These are phyloP conservation scores for Drosophila simulans DNA, from an alignment of 1,140 invertebrate species.

Conservation along the genomic window DNA sequence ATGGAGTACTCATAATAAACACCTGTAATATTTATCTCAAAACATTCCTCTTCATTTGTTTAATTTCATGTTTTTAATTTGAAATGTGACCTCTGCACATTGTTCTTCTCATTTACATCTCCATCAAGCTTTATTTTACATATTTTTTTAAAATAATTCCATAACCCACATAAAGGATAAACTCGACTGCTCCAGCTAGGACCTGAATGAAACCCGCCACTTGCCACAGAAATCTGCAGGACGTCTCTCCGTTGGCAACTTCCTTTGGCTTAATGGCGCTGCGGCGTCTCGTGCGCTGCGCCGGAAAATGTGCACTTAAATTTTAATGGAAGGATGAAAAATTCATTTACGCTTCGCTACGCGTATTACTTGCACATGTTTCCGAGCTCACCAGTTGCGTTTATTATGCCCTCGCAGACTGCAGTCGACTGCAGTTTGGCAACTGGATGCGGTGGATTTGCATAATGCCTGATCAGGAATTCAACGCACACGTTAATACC, in stretches of 20 bases:
- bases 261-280: slow-evolving; percentile 48
- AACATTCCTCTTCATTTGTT: too few species aligned
- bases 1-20: too few species aligned
- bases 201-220: not conserved
- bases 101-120: not conserved
- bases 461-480: slow-evolving; percentile 41
- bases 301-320: slow-evolving; percentile 83
- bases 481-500: slow-evolving; percentile 47
- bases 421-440: slow-evolving; percentile 12
- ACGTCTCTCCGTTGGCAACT: slow-evolving; percentile 39
- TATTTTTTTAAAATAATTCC: slow-evolving; percentile 11
- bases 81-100: not conserved
- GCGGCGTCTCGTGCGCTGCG: slow-evolving; percentile 70
- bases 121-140: not conserved
- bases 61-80: slow-evolving; percentile 61
- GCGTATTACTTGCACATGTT: slow-evolving; percentile 74
- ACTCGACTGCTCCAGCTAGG: slow-evolving; percentile 5
- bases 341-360: slow-evolving; percentile 81
- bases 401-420: slow-evolving; percentile 26
- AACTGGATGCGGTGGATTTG: slow-evolving; percentile 25
- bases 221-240: slow-evolving; percentile 18
- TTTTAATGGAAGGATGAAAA: slow-evolving; percentile 83
- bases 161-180: slow-evolving; percentile 23
- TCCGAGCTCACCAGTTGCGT: slow-evolving; percentile 61
- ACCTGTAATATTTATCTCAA: too few species aligned